Conservation (phyloP, 2,113 vertebrate species). For the Leucopsar rothschildi region DNA sequence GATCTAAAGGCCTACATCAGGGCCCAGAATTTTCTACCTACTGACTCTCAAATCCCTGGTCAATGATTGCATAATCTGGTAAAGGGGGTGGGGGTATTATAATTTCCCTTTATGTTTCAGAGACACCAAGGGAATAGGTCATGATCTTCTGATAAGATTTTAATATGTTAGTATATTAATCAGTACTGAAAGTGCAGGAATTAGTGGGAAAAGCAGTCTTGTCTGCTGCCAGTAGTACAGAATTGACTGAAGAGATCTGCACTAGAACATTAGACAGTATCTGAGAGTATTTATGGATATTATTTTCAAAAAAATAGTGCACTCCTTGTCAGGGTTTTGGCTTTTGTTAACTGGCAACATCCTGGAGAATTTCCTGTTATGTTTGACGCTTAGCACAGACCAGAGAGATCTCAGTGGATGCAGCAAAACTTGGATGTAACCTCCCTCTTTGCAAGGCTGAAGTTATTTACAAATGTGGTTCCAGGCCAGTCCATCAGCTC, state of each 20-base stretch:
- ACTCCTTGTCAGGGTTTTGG: not conserved
- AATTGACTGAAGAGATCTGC: not conserved
- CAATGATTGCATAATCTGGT: not conserved
- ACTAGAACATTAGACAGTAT: not conserved
- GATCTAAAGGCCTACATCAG: not conserved
- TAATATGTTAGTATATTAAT: not conserved
- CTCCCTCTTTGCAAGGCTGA: not conserved
- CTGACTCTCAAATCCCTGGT: not conserved
- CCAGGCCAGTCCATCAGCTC: not conserved
- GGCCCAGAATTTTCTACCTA: not conserved
- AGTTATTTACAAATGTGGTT: not conserved
- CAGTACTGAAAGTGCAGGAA: not conserved
- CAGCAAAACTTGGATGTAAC: not conserved
- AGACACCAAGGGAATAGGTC: not conserved
- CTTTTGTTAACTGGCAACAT: not conserved
- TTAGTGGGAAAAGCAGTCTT: not conserved
- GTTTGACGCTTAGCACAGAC: not conserved
- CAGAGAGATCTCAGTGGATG: not conserved
- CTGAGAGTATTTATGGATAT: not conserved
- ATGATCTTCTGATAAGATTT: not conserved
- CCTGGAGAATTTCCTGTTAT: not conserved
- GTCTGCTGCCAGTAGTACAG: not conserved
- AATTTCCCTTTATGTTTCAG: not conserved
- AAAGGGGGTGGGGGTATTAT: not conserved
- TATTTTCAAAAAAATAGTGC: not conserved